Evolutionary conservation across 2,888 invertebrate genomes (phyloP).

Genomic region (Lordiphosa andalusiaca): DNA sequence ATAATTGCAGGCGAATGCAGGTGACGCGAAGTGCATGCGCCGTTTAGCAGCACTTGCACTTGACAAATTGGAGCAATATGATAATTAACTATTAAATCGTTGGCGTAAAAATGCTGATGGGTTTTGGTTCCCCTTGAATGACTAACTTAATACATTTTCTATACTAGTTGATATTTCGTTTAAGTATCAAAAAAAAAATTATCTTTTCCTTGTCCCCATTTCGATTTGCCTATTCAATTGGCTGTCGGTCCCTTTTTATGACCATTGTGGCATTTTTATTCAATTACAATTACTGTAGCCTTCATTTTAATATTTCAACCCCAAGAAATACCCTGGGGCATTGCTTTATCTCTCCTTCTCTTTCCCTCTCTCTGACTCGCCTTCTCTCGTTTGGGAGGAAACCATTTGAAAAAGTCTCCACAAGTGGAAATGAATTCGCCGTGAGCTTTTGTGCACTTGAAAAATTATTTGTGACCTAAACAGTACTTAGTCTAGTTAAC

Average conservation of each 20-base stretch:
- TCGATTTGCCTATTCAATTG: background rate
- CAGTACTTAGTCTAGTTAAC: too few relatives aligned
- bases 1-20: too few relatives aligned
- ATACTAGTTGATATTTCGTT: too few relatives aligned
- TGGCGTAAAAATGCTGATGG: too few relatives aligned
- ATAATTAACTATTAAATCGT: too few relatives aligned
- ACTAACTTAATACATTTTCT: too few relatives aligned
- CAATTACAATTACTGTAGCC: slow-evolving; percentile 34
- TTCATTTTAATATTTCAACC: slow-evolving; percentile 40
- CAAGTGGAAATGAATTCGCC: slow-evolving; percentile 32
- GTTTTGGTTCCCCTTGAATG: too few relatives aligned
- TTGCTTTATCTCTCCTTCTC: slow-evolving; percentile 35
- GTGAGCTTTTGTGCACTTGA: slow-evolving; percentile 58
- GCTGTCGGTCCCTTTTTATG: slow-evolving; percentile 6
- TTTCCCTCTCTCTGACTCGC: slow-evolving; percentile 5
- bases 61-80: too few relatives aligned
- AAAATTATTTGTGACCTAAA: slow-evolving; percentile 1
- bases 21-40: too few relatives aligned
- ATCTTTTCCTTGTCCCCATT: slow-evolving; percentile 2
- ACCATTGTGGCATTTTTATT: slow-evolving; percentile 32
- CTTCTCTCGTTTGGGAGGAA: slow-evolving; percentile 17
- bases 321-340: slow-evolving; percentile 36
- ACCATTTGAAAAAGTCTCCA: slow-evolving; percentile 45
- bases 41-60: too few relatives aligned
- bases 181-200: background rate